These are phyloP conservation scores for Lasiommata megera DNA, from an alignment of 2,888 invertebrate species.

Conservation along the genomic window DNA sequence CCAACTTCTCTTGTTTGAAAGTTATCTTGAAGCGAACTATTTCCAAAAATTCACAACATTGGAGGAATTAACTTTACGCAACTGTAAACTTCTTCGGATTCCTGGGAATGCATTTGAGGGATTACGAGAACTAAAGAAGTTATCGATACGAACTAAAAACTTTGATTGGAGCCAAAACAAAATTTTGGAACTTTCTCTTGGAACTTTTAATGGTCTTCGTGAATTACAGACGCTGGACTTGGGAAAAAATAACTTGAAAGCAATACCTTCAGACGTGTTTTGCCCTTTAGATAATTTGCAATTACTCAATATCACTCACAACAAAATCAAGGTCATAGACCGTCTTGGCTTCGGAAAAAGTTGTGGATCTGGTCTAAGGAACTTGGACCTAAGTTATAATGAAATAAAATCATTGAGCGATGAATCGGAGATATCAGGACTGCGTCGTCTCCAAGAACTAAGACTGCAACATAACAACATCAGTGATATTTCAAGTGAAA, in stretches of 20 bases:
- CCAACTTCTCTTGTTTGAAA: slow-evolving; percentile 89
- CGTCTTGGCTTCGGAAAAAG: slow-evolving; percentile 86
- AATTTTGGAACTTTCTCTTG: slow-evolving; percentile 87
- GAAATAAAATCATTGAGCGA: slow-evolving; percentile 87
- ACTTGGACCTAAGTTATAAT: slow-evolving; percentile 91
- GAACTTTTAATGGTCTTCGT: slow-evolving; percentile 88
- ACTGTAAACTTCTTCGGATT: slow-evolving; percentile 90
- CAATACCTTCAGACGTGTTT: slow-evolving; percentile 88
- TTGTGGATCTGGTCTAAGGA: slow-evolving; percentile 86
- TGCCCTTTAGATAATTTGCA: slow-evolving; percentile 90
- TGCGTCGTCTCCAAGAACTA: slow-evolving; percentile 89
- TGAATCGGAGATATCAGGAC: slow-evolving; percentile 87
- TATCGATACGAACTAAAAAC: slow-evolving; percentile 90
- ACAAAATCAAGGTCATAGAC: slow-evolving; percentile 88
- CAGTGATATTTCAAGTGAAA: slow-evolving; percentile 88
- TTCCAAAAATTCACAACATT: slow-evolving; percentile 88
- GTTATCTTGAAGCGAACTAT: slow-evolving; percentile 86
- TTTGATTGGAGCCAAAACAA: slow-evolving; percentile 88
- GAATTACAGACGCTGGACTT: slow-evolving; percentile 90
- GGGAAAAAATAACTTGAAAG: slow-evolving; percentile 89
- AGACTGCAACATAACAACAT: slow-evolving; percentile 92
- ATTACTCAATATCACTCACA: slow-evolving; percentile 90
- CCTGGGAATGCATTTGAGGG: slow-evolving; percentile 91
- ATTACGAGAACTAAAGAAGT: slow-evolving; percentile 88
- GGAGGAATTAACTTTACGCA: slow-evolving; percentile 86